Percentiles rank a stretch among this genome's conserved stretches.
Evolutionary conservation across 2,113 vertebrate species (phyloP).

Genomic region (Pteronura brasiliensis): DNA sequence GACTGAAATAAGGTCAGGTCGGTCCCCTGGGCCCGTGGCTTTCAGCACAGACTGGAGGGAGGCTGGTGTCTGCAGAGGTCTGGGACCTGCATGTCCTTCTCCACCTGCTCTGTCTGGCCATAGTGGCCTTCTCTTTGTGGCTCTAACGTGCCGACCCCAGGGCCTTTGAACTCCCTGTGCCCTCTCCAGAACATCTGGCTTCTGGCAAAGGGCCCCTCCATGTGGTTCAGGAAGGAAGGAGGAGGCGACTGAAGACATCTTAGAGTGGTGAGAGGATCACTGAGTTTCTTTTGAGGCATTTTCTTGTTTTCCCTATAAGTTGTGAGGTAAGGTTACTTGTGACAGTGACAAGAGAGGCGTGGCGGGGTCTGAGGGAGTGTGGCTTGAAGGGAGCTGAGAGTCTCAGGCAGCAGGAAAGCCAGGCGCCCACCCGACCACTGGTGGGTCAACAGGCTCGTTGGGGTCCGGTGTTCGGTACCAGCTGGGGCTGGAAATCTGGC

Average conservation of each 20-base stretch:
- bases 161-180: background rate
- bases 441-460: accelerated
- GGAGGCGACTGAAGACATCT: background rate
- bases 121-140: too few relatives aligned
- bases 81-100: accelerated
- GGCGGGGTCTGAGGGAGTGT: accelerated
- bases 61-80: background rate
- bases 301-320: background rate
- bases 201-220: background rate
- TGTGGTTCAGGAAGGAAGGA: background rate
- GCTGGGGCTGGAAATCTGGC: background rate
- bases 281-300: too few relatives aligned
- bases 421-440: accelerated
- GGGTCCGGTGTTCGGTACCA: background rate
- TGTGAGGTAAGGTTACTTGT: too few relatives aligned
- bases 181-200: background rate
- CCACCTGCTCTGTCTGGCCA: too few relatives aligned
- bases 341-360: background rate
- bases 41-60: accelerated
- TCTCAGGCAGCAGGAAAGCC: accelerated
- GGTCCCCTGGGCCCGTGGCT: background rate
- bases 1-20: background rate
- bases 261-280: accelerated
- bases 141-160: background rate
- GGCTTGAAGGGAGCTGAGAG: accelerated